Conservation (phyloP, 2,888 invertebrate genomes). For the Zele albiditarsus region DNA sequence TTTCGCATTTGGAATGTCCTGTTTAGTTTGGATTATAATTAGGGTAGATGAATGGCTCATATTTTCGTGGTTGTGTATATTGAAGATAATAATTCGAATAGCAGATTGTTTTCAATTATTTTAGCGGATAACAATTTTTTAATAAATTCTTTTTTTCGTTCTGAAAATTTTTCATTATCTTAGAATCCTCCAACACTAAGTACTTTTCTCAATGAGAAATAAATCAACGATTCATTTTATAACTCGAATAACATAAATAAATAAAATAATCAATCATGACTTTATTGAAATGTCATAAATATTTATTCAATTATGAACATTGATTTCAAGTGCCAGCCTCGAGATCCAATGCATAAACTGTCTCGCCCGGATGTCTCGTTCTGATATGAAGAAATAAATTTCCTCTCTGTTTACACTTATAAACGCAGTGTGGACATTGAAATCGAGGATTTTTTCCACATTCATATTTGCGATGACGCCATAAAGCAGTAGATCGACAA, state of each 20-base stretch:
- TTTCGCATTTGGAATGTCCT: too few species aligned
- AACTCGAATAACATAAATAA: background rate
- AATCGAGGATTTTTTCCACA: conserved; percentile 68
- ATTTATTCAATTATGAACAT: conserved; percentile 14
- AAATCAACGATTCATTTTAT: too few species aligned
- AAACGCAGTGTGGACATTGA: conserved; percentile 64
- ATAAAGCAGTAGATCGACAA: conserved; percentile 59
- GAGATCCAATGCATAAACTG: conserved; percentile 59
- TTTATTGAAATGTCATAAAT: conserved; percentile 1
- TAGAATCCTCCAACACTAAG: too few species aligned
- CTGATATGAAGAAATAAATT: conserved; percentile 65
- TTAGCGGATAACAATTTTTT: too few species aligned
- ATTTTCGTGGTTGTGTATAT: too few species aligned
- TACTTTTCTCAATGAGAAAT: too few species aligned
- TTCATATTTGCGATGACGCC: conserved; percentile 66
- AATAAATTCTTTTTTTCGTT: too few species aligned
- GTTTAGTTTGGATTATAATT: too few species aligned
- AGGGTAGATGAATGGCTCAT: too few species aligned
- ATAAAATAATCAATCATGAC: background rate
- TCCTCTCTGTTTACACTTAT: conserved; percentile 59
- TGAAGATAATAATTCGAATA: too few species aligned
- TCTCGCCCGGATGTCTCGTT: conserved; percentile 55
- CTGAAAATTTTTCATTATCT: too few species aligned
- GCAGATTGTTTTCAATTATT: too few species aligned
- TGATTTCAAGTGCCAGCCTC: conserved; percentile 43